Evolutionary conservation across 2,113 vertebrate genomes (phyloP), one percentile per base, ranked within the genome.

Genomic region (Carassius gibelio): DNA sequence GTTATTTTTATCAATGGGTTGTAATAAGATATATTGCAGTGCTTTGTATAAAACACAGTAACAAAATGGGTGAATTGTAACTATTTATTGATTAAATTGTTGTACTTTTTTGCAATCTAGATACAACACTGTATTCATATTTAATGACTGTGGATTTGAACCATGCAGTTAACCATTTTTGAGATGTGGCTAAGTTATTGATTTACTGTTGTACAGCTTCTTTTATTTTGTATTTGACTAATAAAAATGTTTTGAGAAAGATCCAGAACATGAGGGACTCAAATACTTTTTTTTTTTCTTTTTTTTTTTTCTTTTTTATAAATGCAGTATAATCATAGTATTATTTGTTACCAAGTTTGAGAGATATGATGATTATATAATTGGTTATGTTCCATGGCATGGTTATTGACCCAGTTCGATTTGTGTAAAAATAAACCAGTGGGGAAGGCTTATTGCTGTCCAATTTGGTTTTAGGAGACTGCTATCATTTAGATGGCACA

Each of bases 201-300:
- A 96, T 98, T 96, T 89, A 85, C 81, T 88, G 84, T 87, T 89
- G 86, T 98, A 98, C 96, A 96, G 95, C 96, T 96, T 97, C 95
- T 95, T 96, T 97, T 96, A 97, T 97, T 98, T 97, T 98, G 96
- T 98, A 97, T 97, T 97, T 97, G 97, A 97, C 93, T 93, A 99
- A 99, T 99, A 99, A 99, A 98, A 93, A 91, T 95, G 95, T 97
- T 98, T 96, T 96, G 94, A 95, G 96, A 94, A 97, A 95, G 84
- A 88, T 86, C 85, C 71, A 85, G 17, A 82, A 74, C 86, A 78
- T 69, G 69, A 48, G 62, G 77, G 55, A 74, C 85, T 66, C 87
- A 87, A 88, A 90, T n/a, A 8, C 21, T 34, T 30, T 30, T 30
- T 30, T 30, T 30, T 30, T 2, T 30, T 30, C 2, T 2, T 30